Conservation (phyloP, 2,888 invertebrate species). For the Hofmannophila pseudospretella region DNA sequence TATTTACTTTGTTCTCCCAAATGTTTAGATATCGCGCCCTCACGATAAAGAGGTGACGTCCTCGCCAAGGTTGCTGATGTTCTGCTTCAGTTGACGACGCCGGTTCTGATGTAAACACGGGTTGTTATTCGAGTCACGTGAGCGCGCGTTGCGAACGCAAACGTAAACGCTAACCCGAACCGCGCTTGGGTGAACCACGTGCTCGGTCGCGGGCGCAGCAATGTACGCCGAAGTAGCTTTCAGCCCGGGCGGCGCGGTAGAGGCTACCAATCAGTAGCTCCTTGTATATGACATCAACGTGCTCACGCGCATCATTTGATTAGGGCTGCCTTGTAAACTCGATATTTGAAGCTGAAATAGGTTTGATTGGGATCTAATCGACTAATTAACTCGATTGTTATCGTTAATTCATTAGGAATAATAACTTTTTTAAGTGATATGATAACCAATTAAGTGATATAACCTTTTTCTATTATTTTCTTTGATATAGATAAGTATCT, state of each 20-base stretch:
- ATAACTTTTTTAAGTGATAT: too few species aligned
- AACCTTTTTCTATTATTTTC: too few species aligned
- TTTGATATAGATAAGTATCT: too few species aligned
- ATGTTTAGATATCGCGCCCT: slow-evolving; percentile 53
- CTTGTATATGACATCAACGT: slow-evolving; percentile 61
- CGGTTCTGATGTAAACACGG: slow-evolving; percentile 1
- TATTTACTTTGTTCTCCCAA: slow-evolving; percentile 63
- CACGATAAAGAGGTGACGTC: slow-evolving; percentile 48
- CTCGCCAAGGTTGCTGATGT: slow-evolving; percentile 39
- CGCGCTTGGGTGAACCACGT: slow-evolving; percentile 5
- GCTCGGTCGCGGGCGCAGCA: not conserved
- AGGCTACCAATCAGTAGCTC: slow-evolving; percentile 20
- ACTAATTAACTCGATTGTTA: too few species aligned
- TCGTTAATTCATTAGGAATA: too few species aligned
- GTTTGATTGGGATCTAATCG: too few species aligned
- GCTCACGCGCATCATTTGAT: slow-evolving; percentile 44
- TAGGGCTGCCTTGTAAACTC: slow-evolving; percentile 5
- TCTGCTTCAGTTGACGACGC: slow-evolving; percentile 12
- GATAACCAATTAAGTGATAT: too few species aligned
- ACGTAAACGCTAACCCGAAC: too few species aligned
- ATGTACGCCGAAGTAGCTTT: slow-evolving; percentile 1
- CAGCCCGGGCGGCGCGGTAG: not conserved
- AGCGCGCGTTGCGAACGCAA: slow-evolving; percentile 10
- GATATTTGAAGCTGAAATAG: too few species aligned
- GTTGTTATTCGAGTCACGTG: slow-evolving; percentile 23